Evolutionary conservation across 2,797 vertebrate genomes (phyloP).

Genomic region (Tapirus indicus): DNA sequence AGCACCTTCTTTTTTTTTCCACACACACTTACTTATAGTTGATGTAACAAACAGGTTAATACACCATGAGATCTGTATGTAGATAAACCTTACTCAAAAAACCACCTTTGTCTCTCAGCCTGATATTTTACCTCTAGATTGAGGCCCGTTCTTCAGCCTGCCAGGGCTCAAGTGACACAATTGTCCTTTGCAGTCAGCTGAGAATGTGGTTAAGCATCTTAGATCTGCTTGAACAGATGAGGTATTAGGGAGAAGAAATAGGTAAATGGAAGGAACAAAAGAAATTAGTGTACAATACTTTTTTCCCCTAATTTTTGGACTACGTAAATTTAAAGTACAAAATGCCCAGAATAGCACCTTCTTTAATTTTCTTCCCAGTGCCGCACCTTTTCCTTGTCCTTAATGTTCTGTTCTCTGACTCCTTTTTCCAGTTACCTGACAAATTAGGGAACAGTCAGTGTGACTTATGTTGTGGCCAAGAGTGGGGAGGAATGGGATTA

Average conservation of each 20-base stretch:
- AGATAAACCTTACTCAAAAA: neutral
- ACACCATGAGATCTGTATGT: neutral
- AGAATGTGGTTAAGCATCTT: neutral
- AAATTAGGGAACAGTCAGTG: neutral
- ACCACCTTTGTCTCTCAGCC: neutral
- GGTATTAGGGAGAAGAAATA: neutral
- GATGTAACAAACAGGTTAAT: neutral
- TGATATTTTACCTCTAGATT: neutral
- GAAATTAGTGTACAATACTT: neutral
- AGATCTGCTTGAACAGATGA: neutral
- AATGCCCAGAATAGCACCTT: neutral
- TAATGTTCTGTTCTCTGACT: neutral
- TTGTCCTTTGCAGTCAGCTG: neutral
- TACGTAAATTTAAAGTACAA: neutral
- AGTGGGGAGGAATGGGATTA: neutral
- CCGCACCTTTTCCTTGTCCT: neutral
- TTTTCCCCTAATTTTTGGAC: neutral
- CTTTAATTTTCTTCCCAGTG: neutral
- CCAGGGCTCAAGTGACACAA: neutral
- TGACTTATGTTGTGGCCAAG: neutral
- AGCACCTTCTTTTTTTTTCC: neutral
- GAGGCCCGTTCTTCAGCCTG: neutral
- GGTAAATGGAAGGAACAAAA: neutral
- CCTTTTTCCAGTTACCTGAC: neutral
- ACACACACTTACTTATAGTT: neutral